Evolutionary conservation across 2,113 vertebrate genomes (phyloP).

Genomic region (Ceyx cyanopectus): DNA sequence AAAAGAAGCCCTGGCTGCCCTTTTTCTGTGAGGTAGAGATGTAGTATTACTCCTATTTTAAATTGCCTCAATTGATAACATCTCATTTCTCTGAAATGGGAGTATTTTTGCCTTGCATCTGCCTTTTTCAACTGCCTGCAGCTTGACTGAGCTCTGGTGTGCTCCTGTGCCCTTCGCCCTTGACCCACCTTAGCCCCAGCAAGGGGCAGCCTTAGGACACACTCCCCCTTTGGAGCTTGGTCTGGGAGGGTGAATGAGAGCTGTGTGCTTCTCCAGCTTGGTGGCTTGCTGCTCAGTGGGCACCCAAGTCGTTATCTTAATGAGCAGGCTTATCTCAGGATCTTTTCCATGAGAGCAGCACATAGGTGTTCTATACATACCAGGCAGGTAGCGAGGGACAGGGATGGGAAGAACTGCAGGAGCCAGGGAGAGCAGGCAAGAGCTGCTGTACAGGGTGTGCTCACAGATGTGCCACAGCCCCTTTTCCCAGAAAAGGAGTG

Average conservation of each 20-base stretch:
- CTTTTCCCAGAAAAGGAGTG: not conserved
- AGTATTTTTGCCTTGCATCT: not conserved
- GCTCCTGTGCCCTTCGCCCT: not conserved
- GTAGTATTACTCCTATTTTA: not conserved
- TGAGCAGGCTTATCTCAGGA: not conserved
- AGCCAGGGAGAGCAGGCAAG: not conserved
- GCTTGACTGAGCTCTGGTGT: not conserved
- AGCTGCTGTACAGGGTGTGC: not conserved
- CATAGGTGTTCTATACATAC: not conserved
- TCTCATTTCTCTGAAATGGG: not conserved
- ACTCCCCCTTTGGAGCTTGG: not conserved
- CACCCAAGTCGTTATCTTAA: not conserved
- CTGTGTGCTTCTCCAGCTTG: not conserved
- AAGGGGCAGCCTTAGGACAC: not conserved
- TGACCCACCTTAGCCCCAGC: not conserved
- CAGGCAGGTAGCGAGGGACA: not conserved
- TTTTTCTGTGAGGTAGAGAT: not conserved
- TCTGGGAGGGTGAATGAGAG: not conserved
- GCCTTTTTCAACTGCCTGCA: not conserved
- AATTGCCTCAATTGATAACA: not conserved
- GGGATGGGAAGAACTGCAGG: not conserved
- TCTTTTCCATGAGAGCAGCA: not conserved
- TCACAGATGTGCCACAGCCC: not conserved
- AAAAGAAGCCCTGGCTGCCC: not conserved
- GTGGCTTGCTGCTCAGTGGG: not conserved